Conservation (phyloP, 2,113 vertebrate genomes). For the Xenus cinereus region DNA sequence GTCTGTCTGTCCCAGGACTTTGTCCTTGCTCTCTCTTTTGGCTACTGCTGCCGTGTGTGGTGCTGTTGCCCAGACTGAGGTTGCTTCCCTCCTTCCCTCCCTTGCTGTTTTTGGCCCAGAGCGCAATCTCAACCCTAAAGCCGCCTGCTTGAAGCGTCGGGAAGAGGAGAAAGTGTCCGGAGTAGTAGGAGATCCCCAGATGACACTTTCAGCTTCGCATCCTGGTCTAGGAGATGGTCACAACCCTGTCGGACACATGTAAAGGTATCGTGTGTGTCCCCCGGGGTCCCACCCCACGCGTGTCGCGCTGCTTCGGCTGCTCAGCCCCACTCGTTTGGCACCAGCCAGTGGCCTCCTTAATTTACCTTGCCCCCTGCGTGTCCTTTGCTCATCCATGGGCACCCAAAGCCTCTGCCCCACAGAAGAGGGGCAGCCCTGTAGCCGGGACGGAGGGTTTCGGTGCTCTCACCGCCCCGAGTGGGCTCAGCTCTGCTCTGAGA, state of each 20-base stretch:
- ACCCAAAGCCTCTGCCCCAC: background rate
- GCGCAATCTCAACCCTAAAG: conserved; percentile 98
- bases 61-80: background rate
- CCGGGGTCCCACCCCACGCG: rapidly evolving
- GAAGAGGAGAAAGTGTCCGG: conserved; percentile 98
- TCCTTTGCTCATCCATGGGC: rapidly evolving
- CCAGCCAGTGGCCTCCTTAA: background rate
- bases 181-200: conserved; percentile 90
- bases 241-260: conserved; percentile 95
- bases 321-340: background rate
- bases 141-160: conserved; percentile 95
- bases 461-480: background rate
- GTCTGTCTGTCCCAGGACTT: background rate
- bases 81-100: background rate
- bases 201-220: conserved; percentile 91
- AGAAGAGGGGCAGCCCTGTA: background rate
- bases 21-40: background rate
- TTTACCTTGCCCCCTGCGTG: background rate
- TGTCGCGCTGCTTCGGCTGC: background rate
- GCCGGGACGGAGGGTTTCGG: rapidly evolving
- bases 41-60: background rate
- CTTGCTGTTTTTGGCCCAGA: conserved; percentile 73
- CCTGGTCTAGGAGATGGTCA: conserved; percentile 90
- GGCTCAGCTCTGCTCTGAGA: background rate
- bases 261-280: background rate